Evolutionary conservation across 2,113 vertebrate genomes (phyloP), one percentile per base, ranked within the genome.

Genomic region (Paramormyrops kingsleyae): DNA sequence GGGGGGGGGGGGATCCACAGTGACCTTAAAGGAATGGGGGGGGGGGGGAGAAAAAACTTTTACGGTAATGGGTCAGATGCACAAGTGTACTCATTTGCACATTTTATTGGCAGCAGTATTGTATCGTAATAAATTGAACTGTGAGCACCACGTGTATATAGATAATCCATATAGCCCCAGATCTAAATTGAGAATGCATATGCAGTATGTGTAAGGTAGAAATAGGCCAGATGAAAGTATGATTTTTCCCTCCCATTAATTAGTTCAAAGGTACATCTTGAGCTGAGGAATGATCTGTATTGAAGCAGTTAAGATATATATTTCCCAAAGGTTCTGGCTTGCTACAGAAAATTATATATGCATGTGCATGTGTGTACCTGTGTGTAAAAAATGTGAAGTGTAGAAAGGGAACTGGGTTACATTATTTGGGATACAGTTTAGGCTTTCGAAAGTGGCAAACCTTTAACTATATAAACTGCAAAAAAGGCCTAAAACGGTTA

Each of bases 31-130:
- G 31, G 10, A 53, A 87, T n/a, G 21, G 5, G 10, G 24, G 56
- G 53, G n/a, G n/a, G n/a, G 7, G 49, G 0, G 5, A 0, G 1
- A 56, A 56, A 56, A 77, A 74, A 50, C n/a, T 49, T 56, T 27
- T 31, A 19, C 3, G 21, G 10, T 80, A 89, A 83, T 83, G 47
- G 74, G 74, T 89, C 70, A 89, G 50, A 56, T 56, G 46, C 42
- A n/a, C 52, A 35, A 56, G 31, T 44, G 53, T 62, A 27, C 87
- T 88, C 56, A 88, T 89, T 83, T 83, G 74, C 74, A 46, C 52
- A 47, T 88, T 88, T 46, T 66, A 88, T 88, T 88, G 87, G 42
- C 87, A 42, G 87, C 12, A 31, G 56, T 88, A 66, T 88, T 88
- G 56, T 31, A 44, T 42, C 53, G 44, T 88, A 42, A 88, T 31